Conservation (phyloP, 2,113 vertebrate genomes). For the Lophotis ruficrista region DNA sequence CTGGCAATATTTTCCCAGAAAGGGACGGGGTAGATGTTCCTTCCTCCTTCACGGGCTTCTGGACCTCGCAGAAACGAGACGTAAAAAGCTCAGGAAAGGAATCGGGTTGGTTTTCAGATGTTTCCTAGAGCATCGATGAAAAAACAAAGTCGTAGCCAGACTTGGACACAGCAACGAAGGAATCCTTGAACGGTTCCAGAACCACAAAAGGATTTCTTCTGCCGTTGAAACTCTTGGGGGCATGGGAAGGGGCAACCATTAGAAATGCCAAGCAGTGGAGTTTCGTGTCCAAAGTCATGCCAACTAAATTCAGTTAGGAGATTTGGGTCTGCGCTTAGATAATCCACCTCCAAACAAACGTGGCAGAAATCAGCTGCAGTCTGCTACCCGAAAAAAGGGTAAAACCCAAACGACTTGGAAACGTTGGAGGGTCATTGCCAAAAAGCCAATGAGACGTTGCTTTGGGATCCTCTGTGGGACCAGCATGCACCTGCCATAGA, state of each 20-base stretch:
- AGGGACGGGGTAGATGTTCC: neutral
- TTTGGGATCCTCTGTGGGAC: neutral
- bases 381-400: neutral
- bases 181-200: neutral
- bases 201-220: neutral
- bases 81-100: neutral
- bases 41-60: neutral
- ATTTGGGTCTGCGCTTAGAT: too few relatives aligned
- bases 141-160: neutral
- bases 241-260: neutral
- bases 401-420: neutral
- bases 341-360: neutral
- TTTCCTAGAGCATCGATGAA: neutral
- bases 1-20: neutral
- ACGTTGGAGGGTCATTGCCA: neutral
- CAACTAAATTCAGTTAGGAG: neutral
- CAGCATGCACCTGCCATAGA: fast-evolving
- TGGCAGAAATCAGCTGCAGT: neutral
- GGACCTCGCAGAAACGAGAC: neutral
- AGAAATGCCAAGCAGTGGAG: neutral
- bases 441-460: neutral
- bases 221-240: neutral
- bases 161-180: neutral
- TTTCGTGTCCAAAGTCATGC: neutral
- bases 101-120: neutral